Conservation (phyloP, 1,140 invertebrate species). For the Pissodes strobi region DNA sequence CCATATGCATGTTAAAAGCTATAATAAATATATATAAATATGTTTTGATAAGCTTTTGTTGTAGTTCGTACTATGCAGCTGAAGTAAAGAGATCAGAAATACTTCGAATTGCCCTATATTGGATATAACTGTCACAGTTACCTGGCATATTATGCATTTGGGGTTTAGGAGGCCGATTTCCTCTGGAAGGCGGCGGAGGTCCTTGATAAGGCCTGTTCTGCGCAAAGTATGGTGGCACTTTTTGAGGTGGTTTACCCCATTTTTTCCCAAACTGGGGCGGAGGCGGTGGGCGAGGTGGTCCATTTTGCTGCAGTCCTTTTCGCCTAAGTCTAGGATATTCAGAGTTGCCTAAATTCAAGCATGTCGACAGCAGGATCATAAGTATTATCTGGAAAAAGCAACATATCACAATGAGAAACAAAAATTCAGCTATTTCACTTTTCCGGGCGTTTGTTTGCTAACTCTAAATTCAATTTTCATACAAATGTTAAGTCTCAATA, state of each 20-base stretch:
- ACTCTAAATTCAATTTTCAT: too few relatives aligned
- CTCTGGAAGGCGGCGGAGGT: background rate
- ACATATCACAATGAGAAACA: too few relatives aligned
- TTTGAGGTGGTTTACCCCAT: conserved; percentile 37
- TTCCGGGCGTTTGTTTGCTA: too few relatives aligned
- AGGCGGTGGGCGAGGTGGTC: conserved; percentile 30
- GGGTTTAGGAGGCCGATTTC: background rate
- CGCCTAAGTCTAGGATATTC: conserved; percentile 37
- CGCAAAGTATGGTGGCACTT: background rate
- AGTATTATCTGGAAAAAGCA: conserved; percentile 36
- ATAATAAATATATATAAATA: background rate
- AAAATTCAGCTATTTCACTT: too few relatives aligned
- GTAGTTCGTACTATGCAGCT: background rate
- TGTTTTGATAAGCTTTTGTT: background rate
- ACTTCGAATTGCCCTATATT: too few relatives aligned
- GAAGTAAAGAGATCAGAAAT: too few relatives aligned
- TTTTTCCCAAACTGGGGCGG: conserved; percentile 40
- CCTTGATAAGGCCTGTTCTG: conserved; percentile 6
- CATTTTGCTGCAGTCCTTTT: conserved; percentile 31
- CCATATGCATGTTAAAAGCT: conserved; percentile 2
- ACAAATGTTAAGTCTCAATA: too few relatives aligned
- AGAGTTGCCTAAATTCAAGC: conserved; percentile 10
- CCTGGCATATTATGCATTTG: background rate
- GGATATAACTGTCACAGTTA: background rate
- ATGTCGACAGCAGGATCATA: conserved; percentile 31